These are phyloP conservation scores for Gallinago solitaria DNA, from an alignment of 2,797 vertebrate genomes.

Conservation along the genomic window DNA sequence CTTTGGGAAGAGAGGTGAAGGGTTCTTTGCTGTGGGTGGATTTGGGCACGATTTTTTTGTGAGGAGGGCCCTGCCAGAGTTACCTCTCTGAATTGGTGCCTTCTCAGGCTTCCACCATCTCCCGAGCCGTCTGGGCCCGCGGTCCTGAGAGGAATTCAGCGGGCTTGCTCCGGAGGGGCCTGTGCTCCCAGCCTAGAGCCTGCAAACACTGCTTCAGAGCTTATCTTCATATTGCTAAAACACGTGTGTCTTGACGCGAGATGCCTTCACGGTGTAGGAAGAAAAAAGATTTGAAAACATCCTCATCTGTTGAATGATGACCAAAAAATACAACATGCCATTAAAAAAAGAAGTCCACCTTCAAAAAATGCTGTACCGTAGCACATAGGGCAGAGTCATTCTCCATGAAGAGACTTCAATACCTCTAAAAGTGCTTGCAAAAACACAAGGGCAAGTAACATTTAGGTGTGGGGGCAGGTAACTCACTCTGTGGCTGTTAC, in stretches of 20 bases:
- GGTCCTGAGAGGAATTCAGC: too few species aligned
- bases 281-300: background rate
- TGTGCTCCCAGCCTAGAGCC: too few species aligned
- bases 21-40: background rate
- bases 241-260: fast-evolving
- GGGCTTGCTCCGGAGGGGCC: background rate
- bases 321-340: fast-evolving
- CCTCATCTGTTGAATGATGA: background rate
- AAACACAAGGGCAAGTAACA: background rate
- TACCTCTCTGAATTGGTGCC: fast-evolving
- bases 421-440: background rate
- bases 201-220: fast-evolving
- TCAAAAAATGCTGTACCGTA: background rate
- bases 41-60: background rate
- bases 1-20: background rate
- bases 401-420: background rate
- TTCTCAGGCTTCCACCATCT: fast-evolving
- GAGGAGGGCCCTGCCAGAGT: too few species aligned
- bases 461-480: background rate
- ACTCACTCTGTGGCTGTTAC: background rate
- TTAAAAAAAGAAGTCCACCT: background rate
- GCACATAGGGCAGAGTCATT: too few species aligned
- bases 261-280: background rate
- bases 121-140: fast-evolving
- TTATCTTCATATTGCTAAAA: fast-evolving